A percentile compares a stretch with the other conserved stretches of the same genome.
Evolutionary conservation across 2,113 vertebrate species (phyloP).

Genomic region (Bostrychus sinensis): DNA sequence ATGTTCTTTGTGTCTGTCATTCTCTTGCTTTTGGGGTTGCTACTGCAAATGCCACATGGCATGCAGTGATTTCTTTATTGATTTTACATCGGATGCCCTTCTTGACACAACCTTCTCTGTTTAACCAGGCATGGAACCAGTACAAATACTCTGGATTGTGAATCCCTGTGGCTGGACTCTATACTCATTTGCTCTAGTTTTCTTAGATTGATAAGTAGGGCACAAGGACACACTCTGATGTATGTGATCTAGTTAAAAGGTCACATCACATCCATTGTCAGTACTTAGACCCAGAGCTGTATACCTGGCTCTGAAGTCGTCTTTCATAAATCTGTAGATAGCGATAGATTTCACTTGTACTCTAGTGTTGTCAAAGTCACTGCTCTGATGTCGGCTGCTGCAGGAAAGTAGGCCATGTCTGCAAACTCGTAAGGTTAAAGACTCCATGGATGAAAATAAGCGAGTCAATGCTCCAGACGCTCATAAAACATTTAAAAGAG

Average conservation of each 20-base stretch:
- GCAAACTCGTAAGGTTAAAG: constrained; percentile 68
- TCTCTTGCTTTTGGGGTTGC: no score
- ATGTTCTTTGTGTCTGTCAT: no score
- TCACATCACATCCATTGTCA: constrained; percentile 4
- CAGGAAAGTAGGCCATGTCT: constrained; percentile 59
- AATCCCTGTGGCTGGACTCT: background rate
- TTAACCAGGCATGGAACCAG: no score
- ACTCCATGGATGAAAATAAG: constrained; percentile 66
- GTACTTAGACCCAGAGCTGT: background rate
- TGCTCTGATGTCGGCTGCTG: constrained; percentile 45
- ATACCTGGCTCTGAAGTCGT: background rate
- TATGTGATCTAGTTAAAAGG: constrained; percentile 8
- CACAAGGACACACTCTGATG: constrained; percentile 5
- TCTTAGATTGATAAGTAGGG: constrained; percentile 3
- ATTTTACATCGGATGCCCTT: no score
- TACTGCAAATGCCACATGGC: no score
- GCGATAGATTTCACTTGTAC: constrained; percentile 16
- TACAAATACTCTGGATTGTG: no score
- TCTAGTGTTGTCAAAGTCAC: constrained; percentile 45
- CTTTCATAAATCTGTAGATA: background rate
- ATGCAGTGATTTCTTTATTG: no score
- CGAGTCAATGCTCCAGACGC: constrained; percentile 66
- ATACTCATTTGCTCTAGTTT: background rate
- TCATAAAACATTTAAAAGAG: constrained; percentile 77
- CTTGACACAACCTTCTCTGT: no score